Evolutionary conservation across 2,113 vertebrate species (phyloP), one percentile per base, ranked within the genome.

Genomic region (Conger conger): DNA sequence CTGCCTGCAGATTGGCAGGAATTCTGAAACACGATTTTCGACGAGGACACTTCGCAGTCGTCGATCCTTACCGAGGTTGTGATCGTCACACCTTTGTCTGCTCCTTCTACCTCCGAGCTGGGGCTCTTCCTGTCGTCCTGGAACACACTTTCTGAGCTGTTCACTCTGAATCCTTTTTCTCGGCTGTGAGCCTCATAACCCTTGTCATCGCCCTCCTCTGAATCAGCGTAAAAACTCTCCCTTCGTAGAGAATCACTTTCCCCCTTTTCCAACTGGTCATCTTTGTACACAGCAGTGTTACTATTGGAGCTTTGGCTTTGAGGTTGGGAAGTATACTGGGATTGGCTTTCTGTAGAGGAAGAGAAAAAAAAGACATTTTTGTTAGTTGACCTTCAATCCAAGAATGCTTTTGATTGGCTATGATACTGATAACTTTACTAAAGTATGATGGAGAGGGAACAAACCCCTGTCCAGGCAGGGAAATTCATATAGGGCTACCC

Each of bases 1-100:
- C 79, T 50, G 73, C 76, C 82, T 85, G 89, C 79, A 7, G 90
- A 82, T 23, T 90, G 82, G 3, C 88, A 87, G 2, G 91, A 92
- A 42, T 91, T 84, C 87, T 92, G 90, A 2, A 94, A 81, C 0
- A 88, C 90, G 82, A 94, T 93, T 88, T 92, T 94, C 76, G 91
- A 91, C 53, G 89, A 80, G 1, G 89, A 89, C 30, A 88, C 85
- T 36, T 92, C 87, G 85, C 84, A 87, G 82, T 94, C 91, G 77
- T 92, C 86, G 80, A 95, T 91, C 20, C 91, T 94, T 85, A 96
- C 91, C 0, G 90, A 93, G 3, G 94, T 94, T 57, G 94, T 89
- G 76, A 94, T 92, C 78, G 85, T 94, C 38, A 93, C 45, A 57
- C 88, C 87, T 54, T 57, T 89, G 50, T 90, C 90, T 68, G 42